Base-by-base conservation (phyloP, 64 coral and sea anemone species). In the Stichodactyla mertensii region DNA sequence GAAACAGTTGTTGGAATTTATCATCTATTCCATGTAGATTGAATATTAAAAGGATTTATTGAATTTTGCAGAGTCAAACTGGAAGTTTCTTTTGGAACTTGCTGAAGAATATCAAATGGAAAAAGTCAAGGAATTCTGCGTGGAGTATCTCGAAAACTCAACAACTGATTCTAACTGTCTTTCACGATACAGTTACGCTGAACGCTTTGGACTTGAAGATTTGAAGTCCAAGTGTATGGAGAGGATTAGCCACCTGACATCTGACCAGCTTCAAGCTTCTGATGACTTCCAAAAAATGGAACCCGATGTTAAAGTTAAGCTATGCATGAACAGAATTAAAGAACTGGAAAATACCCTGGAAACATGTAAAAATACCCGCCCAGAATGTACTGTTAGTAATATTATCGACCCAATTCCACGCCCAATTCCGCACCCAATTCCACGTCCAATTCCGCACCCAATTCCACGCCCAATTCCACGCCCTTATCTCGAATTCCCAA, bases 51-150 rank as follows among this genome's bases (percentile, higher is more conserved):
- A 45, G 28, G 36, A 45, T 45, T 45, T 45, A 45, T 45, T 2
- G 36, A 45, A 59, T 59, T 82, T 82, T 82, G 9, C n/a, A 91
- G 89, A 4, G 14, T 84, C 82, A 54, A 91, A 91, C 77, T 87
- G 59, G 19, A 20, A 62, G 52, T 91, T 91, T 45, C 74, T 91
- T 16, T 16, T 91, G 77, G 84, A 82, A 82, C 84, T 91, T 55
- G 77, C 89, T 6, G 89, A 91, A 4, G 89, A 91, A 80, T 91
- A 91, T 52, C 89, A 91, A 51, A 91, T 91, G 84, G 60, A 80
- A 7, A 26, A 69, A 80, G 89, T 91, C 1, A 91, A 81, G 52
- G 51, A 91, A 57, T 18, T 86, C 8, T 91, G 89, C 52, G 45
- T 51, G 12, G n/a, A 91, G 52, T 86, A 52, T 57, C 84, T 86